Evolutionary conservation across 2,888 invertebrate genomes (phyloP).

Genomic region (Tipula lateralis): DNA sequence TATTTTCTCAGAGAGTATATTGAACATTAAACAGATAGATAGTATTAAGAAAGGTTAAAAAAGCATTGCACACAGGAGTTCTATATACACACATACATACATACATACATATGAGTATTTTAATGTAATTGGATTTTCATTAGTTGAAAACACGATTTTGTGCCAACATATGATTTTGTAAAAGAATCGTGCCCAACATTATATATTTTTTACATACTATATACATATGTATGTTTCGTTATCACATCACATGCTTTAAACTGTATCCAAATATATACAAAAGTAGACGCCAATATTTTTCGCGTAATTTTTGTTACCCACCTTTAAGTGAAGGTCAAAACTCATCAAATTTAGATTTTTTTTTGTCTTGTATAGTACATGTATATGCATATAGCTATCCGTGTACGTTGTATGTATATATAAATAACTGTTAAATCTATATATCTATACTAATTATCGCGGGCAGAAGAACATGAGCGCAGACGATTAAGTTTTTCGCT

Average conservation of each 20-base stretch:
- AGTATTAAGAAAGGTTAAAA: neutral
- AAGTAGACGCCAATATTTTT: neutral
- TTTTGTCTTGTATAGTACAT: neutral
- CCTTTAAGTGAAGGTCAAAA: neutral
- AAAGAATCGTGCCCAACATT: neutral
- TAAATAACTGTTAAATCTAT: neutral
- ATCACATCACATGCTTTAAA: neutral
- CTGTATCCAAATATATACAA: neutral
- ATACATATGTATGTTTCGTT: neutral
- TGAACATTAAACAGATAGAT: neutral
- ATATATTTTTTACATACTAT: neutral
- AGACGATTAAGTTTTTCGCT: neutral
- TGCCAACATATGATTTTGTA: neutral
- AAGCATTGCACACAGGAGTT: neutral
- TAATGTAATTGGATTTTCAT: constrained; percentile 4
- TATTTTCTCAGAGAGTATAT: neutral
- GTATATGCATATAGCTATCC: neutral
- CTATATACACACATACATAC: too few relatives aligned
- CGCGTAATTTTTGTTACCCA: neutral
- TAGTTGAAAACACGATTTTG: neutral
- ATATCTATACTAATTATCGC: neutral
- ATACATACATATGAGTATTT: too few relatives aligned
- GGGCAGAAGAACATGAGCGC: neutral
- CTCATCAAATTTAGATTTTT: neutral
- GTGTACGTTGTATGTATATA: neutral